Percentiles rank a stretch among this genome's conserved stretches.
These are phyloP conservation scores for Apodemia zela DNA, from an alignment of 2,888 invertebrate species.

Conservation along the genomic window DNA sequence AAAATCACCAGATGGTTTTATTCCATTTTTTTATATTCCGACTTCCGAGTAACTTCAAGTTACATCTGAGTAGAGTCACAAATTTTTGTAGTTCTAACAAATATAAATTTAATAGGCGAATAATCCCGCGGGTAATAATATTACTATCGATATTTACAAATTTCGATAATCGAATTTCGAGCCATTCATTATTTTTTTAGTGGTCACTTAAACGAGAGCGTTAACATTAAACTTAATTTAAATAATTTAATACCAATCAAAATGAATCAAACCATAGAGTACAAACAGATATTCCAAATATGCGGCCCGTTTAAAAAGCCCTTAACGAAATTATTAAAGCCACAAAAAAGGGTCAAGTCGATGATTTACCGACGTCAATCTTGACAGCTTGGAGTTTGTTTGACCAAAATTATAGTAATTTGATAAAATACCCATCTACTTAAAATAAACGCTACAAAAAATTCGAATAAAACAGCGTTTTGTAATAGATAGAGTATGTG, in stretches of 20 bases:
- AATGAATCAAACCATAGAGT: slow-evolving; percentile 65
- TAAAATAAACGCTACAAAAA: slow-evolving; percentile 63
- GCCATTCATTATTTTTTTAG: not conserved
- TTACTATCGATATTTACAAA: too few species aligned
- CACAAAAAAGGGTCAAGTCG: slow-evolving; percentile 66
- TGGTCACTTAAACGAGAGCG: not conserved
- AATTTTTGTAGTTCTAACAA: too few species aligned
- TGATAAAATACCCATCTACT: slow-evolving; percentile 74
- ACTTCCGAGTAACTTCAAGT: too few species aligned
- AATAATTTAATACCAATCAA: slow-evolving; percentile 49
- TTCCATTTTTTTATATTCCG: too few species aligned
- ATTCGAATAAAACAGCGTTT: slow-evolving; percentile 48
- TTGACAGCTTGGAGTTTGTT: slow-evolving; percentile 76
- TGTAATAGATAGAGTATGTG: slow-evolving; percentile 56
- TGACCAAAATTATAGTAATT: slow-evolving; percentile 77
- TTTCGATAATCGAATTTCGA: not conserved
- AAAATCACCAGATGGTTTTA: too few species aligned
- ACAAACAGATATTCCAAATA: slow-evolving; percentile 70
- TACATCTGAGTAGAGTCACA: too few species aligned
- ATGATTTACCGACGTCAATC: slow-evolving; percentile 77
- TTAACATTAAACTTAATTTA: slow-evolving; percentile 1
- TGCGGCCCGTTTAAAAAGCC: slow-evolving; percentile 71
- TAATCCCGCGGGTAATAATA: too few species aligned
- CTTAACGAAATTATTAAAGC: slow-evolving; percentile 75
- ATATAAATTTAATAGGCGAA: too few species aligned